These are phyloP conservation scores for Acromyrmex echinatior DNA, from an alignment of 1,140 invertebrate species.

Conservation along the genomic window DNA sequence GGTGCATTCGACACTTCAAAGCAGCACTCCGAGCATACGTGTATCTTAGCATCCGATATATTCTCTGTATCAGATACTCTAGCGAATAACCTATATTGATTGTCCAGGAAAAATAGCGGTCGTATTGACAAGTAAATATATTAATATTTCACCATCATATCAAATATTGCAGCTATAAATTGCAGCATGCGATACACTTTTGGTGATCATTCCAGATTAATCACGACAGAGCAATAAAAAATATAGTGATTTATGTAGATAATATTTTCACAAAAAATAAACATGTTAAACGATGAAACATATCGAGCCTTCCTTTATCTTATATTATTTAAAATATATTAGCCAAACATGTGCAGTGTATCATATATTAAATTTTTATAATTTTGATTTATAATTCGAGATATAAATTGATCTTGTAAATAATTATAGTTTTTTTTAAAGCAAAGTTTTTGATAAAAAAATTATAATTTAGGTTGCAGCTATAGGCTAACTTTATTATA, in stretches of 20 bases:
- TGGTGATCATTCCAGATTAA: not conserved
- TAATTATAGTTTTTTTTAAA: not conserved
- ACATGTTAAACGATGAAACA: not conserved
- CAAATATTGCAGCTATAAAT: not conserved
- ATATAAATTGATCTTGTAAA: not conserved
- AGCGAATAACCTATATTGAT: slow-evolving; percentile 10
- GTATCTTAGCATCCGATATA: slow-evolving; percentile 21
- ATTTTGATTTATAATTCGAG: not conserved
- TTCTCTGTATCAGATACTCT: not conserved
- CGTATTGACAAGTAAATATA: not conserved
- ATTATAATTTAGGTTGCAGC: not conserved
- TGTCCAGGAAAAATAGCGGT: slow-evolving; percentile 4
- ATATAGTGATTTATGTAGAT: not conserved
- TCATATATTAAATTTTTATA: not conserved
- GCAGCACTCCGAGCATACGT: slow-evolving; percentile 15
- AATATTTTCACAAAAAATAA: not conserved
- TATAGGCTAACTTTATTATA: not conserved
- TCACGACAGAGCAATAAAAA: not conserved
- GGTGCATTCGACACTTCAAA: slow-evolving; percentile 41
- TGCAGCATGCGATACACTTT: slow-evolving; percentile 8
- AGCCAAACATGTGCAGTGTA: not conserved
- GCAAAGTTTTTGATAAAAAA: not conserved
- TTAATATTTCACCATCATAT: slow-evolving; percentile 36
- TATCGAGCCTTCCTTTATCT: not conserved
- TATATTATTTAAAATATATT: slow-evolving; percentile 5